These are phyloP conservation scores for Erpornis zantholeuca DNA, from an alignment of 2,113 vertebrate genomes.

Conservation along the genomic window DNA sequence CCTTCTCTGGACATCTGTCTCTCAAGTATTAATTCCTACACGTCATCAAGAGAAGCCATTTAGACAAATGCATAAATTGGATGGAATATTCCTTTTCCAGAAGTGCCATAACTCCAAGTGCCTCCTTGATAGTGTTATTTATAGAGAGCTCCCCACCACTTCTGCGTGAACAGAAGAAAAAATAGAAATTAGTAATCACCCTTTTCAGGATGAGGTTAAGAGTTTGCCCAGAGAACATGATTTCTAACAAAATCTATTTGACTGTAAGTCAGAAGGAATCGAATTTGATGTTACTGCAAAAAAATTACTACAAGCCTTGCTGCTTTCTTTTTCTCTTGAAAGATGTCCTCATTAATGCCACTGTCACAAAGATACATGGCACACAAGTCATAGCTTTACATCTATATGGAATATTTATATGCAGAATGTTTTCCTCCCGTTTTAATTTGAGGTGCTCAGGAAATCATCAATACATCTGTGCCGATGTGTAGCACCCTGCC, in stretches of 20 bases:
- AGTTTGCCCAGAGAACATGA: neutral
- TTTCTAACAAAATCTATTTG: slow-evolving; percentile 1
- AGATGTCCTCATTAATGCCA: neutral
- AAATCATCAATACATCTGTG: accelerated
- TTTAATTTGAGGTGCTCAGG: neutral
- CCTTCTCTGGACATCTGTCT: slow-evolving; percentile 48
- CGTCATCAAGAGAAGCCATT: slow-evolving; percentile 16
- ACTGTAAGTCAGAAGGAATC: neutral
- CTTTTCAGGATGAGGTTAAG: neutral
- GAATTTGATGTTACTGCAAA: neutral
- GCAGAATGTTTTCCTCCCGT: neutral
- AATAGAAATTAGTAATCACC: slow-evolving; percentile 38
- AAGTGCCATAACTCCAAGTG: slow-evolving; percentile 11
- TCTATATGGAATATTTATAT: neutral
- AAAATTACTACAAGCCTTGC: neutral
- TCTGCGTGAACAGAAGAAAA: neutral
- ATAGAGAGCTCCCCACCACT: slow-evolving; percentile 27
- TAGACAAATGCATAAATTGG: neutral
- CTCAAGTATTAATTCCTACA: slow-evolving; percentile 26
- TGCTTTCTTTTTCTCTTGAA: neutral
- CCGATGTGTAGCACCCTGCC: neutral
- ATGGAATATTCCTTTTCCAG: slow-evolving; percentile 24
- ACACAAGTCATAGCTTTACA: neutral
- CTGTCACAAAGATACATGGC: neutral
- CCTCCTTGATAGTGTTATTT: slow-evolving; percentile 20